A percentile compares a stretch with the other conserved stretches of the same genome.
Evolutionary conservation across 2,113 vertebrate genomes (phyloP).

Genomic region (Siniperca chuatsi): DNA sequence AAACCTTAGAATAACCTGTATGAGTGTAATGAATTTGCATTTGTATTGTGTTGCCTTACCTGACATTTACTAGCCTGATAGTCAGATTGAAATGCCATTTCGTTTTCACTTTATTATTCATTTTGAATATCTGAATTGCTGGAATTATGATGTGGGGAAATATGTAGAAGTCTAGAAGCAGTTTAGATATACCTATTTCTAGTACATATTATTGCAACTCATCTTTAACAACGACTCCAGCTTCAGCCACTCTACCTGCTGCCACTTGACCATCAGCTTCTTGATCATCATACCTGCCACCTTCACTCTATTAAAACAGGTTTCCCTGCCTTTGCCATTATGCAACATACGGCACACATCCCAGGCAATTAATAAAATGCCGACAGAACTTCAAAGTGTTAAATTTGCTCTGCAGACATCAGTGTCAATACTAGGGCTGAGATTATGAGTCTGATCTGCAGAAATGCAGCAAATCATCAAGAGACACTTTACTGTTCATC

Average conservation of each 20-base stretch:
- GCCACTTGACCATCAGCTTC: background rate
- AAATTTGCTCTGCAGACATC: background rate
- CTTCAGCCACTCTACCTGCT: background rate
- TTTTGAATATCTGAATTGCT: background rate
- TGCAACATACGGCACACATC: background rate
- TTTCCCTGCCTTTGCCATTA: background rate
- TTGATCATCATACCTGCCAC: background rate
- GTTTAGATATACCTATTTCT: background rate
- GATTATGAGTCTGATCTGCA: background rate
- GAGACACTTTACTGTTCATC: background rate
- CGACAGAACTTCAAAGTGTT: background rate
- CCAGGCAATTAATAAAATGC: background rate
- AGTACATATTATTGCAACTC: background rate
- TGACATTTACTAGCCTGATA: background rate
- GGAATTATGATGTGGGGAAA: background rate
- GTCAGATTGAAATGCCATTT: background rate
- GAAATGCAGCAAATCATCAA: background rate
- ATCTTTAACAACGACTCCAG: background rate
- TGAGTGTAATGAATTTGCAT: background rate
- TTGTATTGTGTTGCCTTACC: background rate
- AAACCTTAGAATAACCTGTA: too few species aligned
- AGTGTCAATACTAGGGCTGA: background rate
- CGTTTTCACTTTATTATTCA: background rate
- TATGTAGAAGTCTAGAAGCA: background rate
- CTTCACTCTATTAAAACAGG: background rate